Evolutionary conservation across 1,140 invertebrate species (phyloP), one percentile per base, ranked within the genome.

Genomic region (Penaeus vannamei): DNA sequence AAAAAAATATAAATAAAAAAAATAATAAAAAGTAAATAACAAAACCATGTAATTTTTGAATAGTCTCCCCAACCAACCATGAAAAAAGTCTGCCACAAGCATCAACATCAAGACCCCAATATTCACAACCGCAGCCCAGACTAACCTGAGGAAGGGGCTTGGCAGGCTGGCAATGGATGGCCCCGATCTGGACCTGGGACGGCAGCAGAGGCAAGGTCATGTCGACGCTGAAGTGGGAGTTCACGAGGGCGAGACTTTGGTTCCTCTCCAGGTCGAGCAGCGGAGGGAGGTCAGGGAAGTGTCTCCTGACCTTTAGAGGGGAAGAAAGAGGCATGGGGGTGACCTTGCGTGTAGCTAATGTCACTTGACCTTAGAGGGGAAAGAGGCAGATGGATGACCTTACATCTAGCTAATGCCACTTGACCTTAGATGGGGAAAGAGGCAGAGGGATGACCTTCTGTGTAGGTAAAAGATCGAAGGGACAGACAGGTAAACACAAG

Each of bases 61-160:
- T 53, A 12, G 1, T 1, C 10, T 53, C 53, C 8, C 53, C 53
- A 53, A 53, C 53, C 17, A 8, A 7, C 19, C 7, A 29, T 29
- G 14, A 36, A 76, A 36, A 29, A 4, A 20, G 23, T 12, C 12
- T 32, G 2, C 72, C 8, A 29, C 10, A 1, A 7, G 12, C 4
- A 4, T 29, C 22, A 76, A 76, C 1, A 17, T 26, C 42, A 20
- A 85, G 36, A 7, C 36, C 36, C 4, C 4, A 42, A 42, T 42
- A 42, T 7, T 8, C 42, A 14, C 72, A 19, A 29, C 26, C 26
- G 3, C n/a, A 20, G 0, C 72, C 32, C 32, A 76, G 19, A 32
- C 69, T 76, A 20, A 85, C 84, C 42, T 85, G 64, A 2, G 84
- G 84, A 14, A 85, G 46, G 2, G 84, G 84, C 14, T 76, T 85